Evolutionary conservation across 1,140 invertebrate genomes (phyloP), one percentile per base, ranked within the genome.

Genomic region (Ceratitis capitata): DNA sequence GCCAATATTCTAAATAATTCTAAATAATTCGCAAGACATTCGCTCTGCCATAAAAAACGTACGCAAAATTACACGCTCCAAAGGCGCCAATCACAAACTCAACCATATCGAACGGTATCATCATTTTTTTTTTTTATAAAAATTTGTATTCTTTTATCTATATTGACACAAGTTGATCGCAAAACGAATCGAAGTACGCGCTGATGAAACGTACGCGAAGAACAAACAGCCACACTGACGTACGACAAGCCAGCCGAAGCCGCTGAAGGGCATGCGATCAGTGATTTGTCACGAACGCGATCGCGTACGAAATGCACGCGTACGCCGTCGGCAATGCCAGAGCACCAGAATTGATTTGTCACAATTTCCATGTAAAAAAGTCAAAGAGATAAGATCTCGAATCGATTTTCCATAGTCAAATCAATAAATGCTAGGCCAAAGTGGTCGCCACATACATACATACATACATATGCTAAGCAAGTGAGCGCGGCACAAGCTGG

Each of bases 281-380:
- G 32, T 26, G 69, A 78, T 78, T 78, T 78, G 82, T 51, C 87
- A 64, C 56, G 84, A 85, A 58, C 26, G 82, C 83, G 58, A 58
- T 82, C 82, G 82, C 78, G 85, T 78, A 78, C 69, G 69, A 78
- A 45, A 78, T 85, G 29, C 23, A 69, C 85, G 69, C 58, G 32
- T 61, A 84, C 42, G 16, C 12, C 85, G 74, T n/a, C n/a, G n/a
- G n/a, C 86, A 58, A 85, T 35, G 86, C 88, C 88, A 87, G n/a
- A n/a, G 86, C 85, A 78, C 85, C 88, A n/a, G n/a, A 88, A 88
- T 88, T 88, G 88, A 88, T 88, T 88, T 88, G 88, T 88, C 87
- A 88, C 88, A 88, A 88, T 86, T 85, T 19, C 85, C 85, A 85
- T 84, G 26, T 47, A 51, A 74, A 51, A 74, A 84, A 85, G 82